Conservation (phyloP, 2,888 invertebrate genomes). For the Empis stercorea region DNA sequence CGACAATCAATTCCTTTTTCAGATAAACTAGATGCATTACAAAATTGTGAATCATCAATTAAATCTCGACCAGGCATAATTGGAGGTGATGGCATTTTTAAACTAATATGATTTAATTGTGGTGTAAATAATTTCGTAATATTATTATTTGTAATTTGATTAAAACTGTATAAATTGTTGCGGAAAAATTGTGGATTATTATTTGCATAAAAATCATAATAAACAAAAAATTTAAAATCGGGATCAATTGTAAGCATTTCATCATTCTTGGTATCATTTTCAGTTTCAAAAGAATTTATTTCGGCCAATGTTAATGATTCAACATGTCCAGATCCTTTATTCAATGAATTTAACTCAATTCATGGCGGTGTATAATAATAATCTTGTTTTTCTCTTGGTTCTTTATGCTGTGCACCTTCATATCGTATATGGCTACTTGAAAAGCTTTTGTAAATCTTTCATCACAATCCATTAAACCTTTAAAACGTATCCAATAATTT, state of each 20-base stretch:
- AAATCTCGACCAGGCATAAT: conserved; percentile 48
- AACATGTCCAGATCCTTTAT: conserved; percentile 56
- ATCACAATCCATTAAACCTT: conserved; percentile 80
- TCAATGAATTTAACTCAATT: conserved; percentile 68
- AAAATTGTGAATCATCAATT: conserved; percentile 52
- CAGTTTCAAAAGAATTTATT: conserved; percentile 41
- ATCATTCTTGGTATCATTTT: conserved; percentile 27
- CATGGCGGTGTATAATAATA: conserved; percentile 43
- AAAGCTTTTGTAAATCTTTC: conserved; percentile 49
- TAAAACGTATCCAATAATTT: conserved; percentile 69
- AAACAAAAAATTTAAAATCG: conserved; percentile 70
- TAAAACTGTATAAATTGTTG: conserved; percentile 58
- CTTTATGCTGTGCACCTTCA: conserved; percentile 47
- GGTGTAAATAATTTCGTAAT: conserved; percentile 58
- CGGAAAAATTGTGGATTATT: conserved; percentile 72
- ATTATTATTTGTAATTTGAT: conserved; percentile 41
- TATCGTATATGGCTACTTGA: conserved; percentile 62
- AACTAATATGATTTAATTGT: conserved; percentile 76
- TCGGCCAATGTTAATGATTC: conserved; percentile 53
- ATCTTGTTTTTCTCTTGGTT: conserved; percentile 46
- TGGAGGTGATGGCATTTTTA: conserved; percentile 63
- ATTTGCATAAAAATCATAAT: conserved; percentile 76
- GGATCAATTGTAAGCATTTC: conserved; percentile 46
- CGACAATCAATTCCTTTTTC: conserved; percentile 45
- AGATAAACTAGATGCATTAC: conserved; percentile 57